phyloP scores from a whole-genome alignment of 2,113 vertebrate species.

The Danionella cerebrum region DNA sequence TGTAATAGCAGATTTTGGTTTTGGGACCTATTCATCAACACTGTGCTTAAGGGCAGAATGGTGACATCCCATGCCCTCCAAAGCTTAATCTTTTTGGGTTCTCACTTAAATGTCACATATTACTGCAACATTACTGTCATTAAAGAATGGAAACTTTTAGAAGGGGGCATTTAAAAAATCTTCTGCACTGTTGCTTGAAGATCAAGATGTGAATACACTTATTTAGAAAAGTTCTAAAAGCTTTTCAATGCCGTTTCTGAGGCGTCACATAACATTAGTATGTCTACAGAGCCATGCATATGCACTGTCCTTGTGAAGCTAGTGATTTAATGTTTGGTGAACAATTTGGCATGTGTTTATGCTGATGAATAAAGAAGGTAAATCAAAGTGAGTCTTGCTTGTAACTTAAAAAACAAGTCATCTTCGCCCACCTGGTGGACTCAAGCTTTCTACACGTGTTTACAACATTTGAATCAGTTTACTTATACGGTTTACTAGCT shows the following conservation, averaged over 20 bases:
- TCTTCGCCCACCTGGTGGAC: not conserved
- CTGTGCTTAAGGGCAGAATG: not conserved
- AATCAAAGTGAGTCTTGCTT: not conserved
- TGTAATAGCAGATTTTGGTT: too few species aligned
- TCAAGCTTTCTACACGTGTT: not conserved
- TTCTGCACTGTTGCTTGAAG: not conserved
- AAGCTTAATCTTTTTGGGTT: not conserved
- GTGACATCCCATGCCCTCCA: not conserved
- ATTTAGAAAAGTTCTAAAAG: not conserved
- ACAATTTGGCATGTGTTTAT: not conserved
- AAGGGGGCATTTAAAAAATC: not conserved
- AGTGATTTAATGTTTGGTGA: not conserved
- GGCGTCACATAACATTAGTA: not conserved
- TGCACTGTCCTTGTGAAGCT: not conserved
- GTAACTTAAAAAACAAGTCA: not conserved
- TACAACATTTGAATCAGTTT: not conserved
- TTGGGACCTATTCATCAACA: too few species aligned
- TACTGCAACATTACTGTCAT: not conserved
- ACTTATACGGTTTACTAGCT: not conserved
- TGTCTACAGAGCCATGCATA: not conserved
- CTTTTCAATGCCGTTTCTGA: not conserved
- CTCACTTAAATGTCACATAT: not conserved
- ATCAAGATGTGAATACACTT: too few species aligned
- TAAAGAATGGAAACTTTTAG: not conserved
- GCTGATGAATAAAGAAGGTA: not conserved